Base-by-base conservation (phyloP, 2,888 invertebrate genomes). In the Cryptosula pallasiana region DNA sequence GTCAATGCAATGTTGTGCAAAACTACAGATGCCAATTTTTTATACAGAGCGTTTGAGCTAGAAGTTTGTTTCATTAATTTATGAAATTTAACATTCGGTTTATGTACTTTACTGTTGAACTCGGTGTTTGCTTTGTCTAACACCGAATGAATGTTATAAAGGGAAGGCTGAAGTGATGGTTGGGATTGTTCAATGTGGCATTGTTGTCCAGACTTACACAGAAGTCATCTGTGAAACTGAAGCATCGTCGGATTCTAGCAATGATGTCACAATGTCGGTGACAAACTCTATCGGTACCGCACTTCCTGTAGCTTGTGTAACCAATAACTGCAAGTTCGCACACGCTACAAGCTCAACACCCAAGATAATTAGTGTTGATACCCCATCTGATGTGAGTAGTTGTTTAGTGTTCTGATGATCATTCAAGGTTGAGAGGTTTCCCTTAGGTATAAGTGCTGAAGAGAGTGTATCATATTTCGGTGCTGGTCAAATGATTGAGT, bases 131-230 rank as follows among this genome's bases (percentile, higher is more conserved):
- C n/a, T n/a, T n/a, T n/a, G n/a, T n/a, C n/a, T n/a, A n/a, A n/a
- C n/a, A n/a, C n/a, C n/a, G n/a, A 25, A 16, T 23, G 5, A n/a
- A 5, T 57, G n/a, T 57, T 9, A 16, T 57, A 5, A 20, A 23
- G 32, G 36, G 9, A 74, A 78, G 34, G 78, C 79, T 54, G 55
- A 32, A 0, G 80, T 81, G 1, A 74, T 58, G 1, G 75, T 82
- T 34, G 81, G 78, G 20, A 78, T 77, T 0, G 77, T 76, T 25
- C 57, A 55, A 3, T 82, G 82, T 72, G 36, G 69, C 0, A 77
- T 80, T 0, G 72, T 25, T 2, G 25, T 74, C 0, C 75, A 78
- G 0, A 76, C 75, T 2, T 69, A 74, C 55, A 78, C 78, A 0
- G 32, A 73, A 35, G 74, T 82, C 5, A 73, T 71, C 13, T 81